Base-by-base conservation (phyloP, 2,113 vertebrate genomes). In the Cervus canadensis region DNA sequence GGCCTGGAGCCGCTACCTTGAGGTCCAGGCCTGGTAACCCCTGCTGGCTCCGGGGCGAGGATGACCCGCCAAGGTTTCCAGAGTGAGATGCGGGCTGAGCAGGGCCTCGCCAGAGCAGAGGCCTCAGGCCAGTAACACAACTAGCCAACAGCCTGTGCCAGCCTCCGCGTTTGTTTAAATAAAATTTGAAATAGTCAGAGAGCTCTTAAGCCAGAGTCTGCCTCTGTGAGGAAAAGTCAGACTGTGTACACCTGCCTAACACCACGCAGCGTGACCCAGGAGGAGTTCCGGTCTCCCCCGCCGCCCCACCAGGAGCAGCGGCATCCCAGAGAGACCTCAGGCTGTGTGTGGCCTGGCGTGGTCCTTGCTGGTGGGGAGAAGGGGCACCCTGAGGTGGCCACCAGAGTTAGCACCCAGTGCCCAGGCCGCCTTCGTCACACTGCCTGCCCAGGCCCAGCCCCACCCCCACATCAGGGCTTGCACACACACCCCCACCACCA, bases 101-200 rank as follows among this genome's bases (percentile, higher is more conserved):
- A 33, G 93, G 97, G 59, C 59, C 30, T 94, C 48, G 9, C 94
- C 95, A 78, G 71, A 57, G 91, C 96, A 93, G 82, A 95, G 96
- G 94, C 96, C 60, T 89, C 87, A 43, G 76, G 97, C 95, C 94
- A 97, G 59, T 97, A 85, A 84, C 67, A 79, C 94, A 96, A 91
- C 97, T 97, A 97, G 62, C 96, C 97, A 94, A 52, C 67, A 74
- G 87, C 57, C n/a, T 82, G 0, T 45, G 62, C 83, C 81, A 89
- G 87, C 95, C 60, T 74, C 87, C 40, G 4, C 48, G 2, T 91
- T 95, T 94, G 48, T 95, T 96, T 88, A 97, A 96, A 97, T 96
- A 96, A 96, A 97, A 95, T 87, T 89, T 95, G 94, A 97, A 96
- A 67, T 97, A 94, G 71, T 97, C 92, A 56, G 90, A 5, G 25